Evolutionary conservation across 2,113 vertebrate species (phyloP), one percentile per base, ranked within the genome.

Genomic region (Diadophis punctatus): DNA sequence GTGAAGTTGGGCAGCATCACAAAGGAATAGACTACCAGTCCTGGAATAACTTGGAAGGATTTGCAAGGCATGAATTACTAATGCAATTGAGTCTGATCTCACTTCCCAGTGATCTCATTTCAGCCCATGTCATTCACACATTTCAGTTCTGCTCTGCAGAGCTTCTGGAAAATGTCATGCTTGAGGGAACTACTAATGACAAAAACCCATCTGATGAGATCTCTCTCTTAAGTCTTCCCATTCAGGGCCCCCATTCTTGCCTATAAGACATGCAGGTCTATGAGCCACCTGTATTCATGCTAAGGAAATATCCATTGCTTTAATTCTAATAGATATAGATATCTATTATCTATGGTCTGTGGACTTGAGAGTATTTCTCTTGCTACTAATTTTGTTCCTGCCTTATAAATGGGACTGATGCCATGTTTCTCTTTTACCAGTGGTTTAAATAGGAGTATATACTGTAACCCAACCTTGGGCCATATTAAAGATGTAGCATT

Each of bases 41-140:
- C 93, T 68, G 94, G 94, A 93, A 90, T 18, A 92, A 80, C 91
- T 92, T 92, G 4, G 4, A 68, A 8, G 3, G 49, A 93, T 94
- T 95, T 88, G 85, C 94, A 93, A 74, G 86, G 93, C 95, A 86
- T 0, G 89, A 95, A 95, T 96, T 94, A 89, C 95, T 96, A 94
- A 96, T 48, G 63, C 90, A 95, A 96, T 56, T 91, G 93, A 94
- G 85, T 91, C 93, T n/a, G 93, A 95, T 94, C 95, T 95, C 68
- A 49, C 91, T 92, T 95, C 34, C 63, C 92, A 90, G 0, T 0
- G 80, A 94, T 90, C 93, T 93, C 92, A 86, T 91, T 90, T 94
- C 93, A 68, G 91, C n/a, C 86, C 8, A 58, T 52, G 88, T n/a
- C 88, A 68, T 93, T 39, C 23, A 25, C 0, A 1, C 95, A 43